These are phyloP conservation scores for Betta splendens DNA, from an alignment of 2,797 vertebrate genomes.

Conservation along the genomic window DNA sequence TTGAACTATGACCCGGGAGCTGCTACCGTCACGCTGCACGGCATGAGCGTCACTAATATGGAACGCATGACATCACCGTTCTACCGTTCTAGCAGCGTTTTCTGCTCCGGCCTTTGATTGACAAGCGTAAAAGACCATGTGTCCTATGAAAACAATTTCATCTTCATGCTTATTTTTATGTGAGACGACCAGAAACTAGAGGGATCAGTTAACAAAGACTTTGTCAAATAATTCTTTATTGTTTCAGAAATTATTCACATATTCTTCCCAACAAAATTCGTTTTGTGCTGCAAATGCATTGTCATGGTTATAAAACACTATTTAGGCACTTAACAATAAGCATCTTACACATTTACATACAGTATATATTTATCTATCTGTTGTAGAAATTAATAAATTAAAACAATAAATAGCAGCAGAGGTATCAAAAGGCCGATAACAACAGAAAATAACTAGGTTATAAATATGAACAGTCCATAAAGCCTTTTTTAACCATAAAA, in stretches of 20 bases:
- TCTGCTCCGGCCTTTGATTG: slow-evolving; percentile 16
- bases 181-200: neutral
- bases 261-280: slow-evolving; percentile 57
- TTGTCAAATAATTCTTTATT: slow-evolving; percentile 41
- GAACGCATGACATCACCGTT: slow-evolving; percentile 32
- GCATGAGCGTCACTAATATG: slow-evolving; percentile 60
- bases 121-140: slow-evolving; percentile 6
- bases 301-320: slow-evolving; percentile 59
- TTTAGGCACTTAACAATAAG: too few species aligned
- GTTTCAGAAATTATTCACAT: slow-evolving; percentile 26
- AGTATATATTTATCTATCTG: slow-evolving; percentile 59
- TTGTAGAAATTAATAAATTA: slow-evolving; percentile 92
- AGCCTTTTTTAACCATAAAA: slow-evolving; percentile 69
- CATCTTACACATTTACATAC: slow-evolving; percentile 70
- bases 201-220: slow-evolving; percentile 2
- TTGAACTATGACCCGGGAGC: slow-evolving; percentile 70
- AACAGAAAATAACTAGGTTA: slow-evolving; percentile 44
- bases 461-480: slow-evolving; percentile 57
- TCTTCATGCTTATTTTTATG: slow-evolving; percentile 5
- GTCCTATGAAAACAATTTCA: neutral
- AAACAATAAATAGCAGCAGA: slow-evolving; percentile 96
- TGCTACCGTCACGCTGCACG: slow-evolving; percentile 64
- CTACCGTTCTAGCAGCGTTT: slow-evolving; percentile 12
- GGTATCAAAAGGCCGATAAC: slow-evolving; percentile 69
- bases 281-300: slow-evolving; percentile 56